Conservation (phyloP, 2,888 invertebrate species). For the Mythimna pallens region DNA sequence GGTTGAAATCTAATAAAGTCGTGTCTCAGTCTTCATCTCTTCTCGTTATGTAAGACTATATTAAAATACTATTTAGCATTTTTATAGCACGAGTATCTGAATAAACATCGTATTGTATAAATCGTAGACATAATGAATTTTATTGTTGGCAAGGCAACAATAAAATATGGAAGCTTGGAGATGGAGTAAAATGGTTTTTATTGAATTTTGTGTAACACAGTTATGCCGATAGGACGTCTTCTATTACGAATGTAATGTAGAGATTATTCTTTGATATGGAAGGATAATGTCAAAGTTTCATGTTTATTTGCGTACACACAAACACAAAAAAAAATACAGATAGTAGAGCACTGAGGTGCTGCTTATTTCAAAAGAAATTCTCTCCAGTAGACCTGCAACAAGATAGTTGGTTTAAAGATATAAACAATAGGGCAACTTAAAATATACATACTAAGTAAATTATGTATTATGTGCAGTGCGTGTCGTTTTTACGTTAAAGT, state of each 20-base stretch:
- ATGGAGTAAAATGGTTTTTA: conserved; percentile 51
- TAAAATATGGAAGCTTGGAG: conserved; percentile 43
- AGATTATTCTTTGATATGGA: not conserved
- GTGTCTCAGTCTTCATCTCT: not conserved
- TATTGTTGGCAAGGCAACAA: conserved; percentile 53
- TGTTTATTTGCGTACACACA: too few relatives aligned
- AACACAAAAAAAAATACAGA: too few relatives aligned
- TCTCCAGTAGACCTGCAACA: too few relatives aligned
- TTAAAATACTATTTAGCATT: conserved; percentile 39
- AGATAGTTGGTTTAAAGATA: too few relatives aligned
- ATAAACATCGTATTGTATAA: conserved; percentile 28
- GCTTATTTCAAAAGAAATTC: too few relatives aligned
- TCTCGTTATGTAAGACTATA: conserved; percentile 23
- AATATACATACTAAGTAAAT: too few relatives aligned
- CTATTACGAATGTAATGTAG: conserved; percentile 1
- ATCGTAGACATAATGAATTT: conserved; percentile 29
- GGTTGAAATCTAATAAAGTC: not conserved
- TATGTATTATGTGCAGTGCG: too few relatives aligned
- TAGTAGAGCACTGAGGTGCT: too few relatives aligned
- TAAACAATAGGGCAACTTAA: too few relatives aligned
- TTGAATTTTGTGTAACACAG: conserved; percentile 32
- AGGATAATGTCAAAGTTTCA: not conserved
- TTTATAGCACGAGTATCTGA: conserved; percentile 36
- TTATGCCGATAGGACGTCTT: conserved; percentile 5
- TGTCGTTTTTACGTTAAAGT: too few relatives aligned